phyloP scores from a whole-genome alignment of 2,888 invertebrate species.

The Hirtodrosophila trivittata region DNA sequence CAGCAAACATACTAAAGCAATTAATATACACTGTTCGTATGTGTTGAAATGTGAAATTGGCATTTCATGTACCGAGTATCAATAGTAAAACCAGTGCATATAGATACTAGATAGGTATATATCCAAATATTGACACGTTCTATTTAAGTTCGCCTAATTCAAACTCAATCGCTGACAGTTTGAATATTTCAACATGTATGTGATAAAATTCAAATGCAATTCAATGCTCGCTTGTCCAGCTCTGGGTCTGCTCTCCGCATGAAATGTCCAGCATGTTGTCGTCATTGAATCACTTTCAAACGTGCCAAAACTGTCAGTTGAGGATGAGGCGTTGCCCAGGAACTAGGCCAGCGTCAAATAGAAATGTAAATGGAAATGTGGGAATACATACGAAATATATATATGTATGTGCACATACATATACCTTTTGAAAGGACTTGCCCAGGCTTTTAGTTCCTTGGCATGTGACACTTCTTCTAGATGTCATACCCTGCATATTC shows the following conservation, averaged over 20 bases:
- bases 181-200: constrained; percentile 51
- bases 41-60: too few species aligned
- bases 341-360: constrained; percentile 58
- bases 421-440: constrained; percentile 18
- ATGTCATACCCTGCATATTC: constrained; percentile 21
- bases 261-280: constrained; percentile 39
- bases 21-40: too few species aligned
- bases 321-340: constrained; percentile 25
- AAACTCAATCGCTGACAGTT: constrained; percentile 36
- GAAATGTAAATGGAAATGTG: constrained; percentile 52
- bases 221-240: constrained; percentile 24
- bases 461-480: constrained; percentile 8
- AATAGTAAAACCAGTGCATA: too few species aligned
- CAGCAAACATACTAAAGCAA: too few species aligned
- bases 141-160: constrained; percentile 40
- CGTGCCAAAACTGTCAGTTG: constrained; percentile 47
- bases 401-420: constrained; percentile 16
- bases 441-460: constrained; percentile 6
- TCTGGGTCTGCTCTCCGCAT: constrained; percentile 5
- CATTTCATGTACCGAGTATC: too few species aligned
- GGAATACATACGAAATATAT: constrained; percentile 22
- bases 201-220: constrained; percentile 45
- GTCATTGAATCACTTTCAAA: constrained; percentile 59
- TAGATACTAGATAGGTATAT: too few species aligned
- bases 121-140: constrained; percentile 32